These are phyloP conservation scores for Calliscelio sp. DNA, from an alignment of 2,888 invertebrate genomes.

Conservation along the genomic window DNA sequence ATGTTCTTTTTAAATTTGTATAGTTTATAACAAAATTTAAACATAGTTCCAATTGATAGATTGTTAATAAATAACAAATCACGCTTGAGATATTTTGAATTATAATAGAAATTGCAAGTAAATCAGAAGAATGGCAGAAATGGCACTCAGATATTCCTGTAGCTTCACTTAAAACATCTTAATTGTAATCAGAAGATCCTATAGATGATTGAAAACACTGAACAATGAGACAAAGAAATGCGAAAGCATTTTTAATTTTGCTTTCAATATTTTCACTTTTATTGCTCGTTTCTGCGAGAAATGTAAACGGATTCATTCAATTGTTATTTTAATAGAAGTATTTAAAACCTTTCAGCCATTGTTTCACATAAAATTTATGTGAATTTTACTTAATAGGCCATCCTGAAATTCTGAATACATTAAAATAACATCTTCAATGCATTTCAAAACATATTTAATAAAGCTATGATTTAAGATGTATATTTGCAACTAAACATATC, in stretches of 20 bases:
- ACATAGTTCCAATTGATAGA: no score
- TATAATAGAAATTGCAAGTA: background rate
- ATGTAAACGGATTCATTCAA: conserved; percentile 11
- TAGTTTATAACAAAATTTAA: background rate
- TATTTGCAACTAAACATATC: no score
- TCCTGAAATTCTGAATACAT: no score
- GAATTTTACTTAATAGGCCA: no score
- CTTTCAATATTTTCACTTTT: conserved; percentile 37
- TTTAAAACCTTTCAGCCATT: conserved; percentile 12
- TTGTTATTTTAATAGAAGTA: conserved; percentile 5
- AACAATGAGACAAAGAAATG: conserved; percentile 23
- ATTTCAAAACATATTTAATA: no score
- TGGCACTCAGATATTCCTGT: background rate
- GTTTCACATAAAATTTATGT: no score
- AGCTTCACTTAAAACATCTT: conserved; percentile 19
- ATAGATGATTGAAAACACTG: conserved; percentile 8
- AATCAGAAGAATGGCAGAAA: background rate
- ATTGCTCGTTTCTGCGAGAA: background rate
- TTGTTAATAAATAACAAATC: no score
- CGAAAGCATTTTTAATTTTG: conserved; percentile 5
- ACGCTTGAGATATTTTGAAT: background rate
- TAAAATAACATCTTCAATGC: no score
- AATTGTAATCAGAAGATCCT: conserved; percentile 8
- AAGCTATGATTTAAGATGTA: no score
- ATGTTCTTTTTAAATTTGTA: no score